phyloP scores from a whole-genome alignment of 2,113 vertebrate species.

The Phaethon lepturus region DNA sequence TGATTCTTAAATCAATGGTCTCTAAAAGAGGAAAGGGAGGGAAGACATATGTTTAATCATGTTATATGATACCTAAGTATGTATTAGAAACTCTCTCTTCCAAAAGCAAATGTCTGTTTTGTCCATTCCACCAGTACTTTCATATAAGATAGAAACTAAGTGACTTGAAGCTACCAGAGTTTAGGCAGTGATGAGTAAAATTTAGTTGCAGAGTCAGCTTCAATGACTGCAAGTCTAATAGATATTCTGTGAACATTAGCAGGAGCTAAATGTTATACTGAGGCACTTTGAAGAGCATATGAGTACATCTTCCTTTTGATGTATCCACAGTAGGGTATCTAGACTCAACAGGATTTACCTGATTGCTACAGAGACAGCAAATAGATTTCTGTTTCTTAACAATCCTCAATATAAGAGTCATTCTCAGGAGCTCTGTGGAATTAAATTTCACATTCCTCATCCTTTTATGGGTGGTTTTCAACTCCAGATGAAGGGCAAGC shows the following conservation, averaged over 20 bases:
- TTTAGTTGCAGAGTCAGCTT: slow-evolving; percentile 28
- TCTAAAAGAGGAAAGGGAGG: neutral
- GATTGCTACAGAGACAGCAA: neutral
- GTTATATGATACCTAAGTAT: neutral
- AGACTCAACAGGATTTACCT: neutral
- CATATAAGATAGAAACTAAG: neutral
- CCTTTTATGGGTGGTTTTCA: neutral
- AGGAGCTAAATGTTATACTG: neutral
- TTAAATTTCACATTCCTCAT: neutral
- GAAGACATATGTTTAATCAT: neutral
- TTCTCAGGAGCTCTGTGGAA: neutral
- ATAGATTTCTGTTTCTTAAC: neutral
- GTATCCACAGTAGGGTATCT: neutral
- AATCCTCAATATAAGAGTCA: neutral
- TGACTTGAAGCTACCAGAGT: neutral
- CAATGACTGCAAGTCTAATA: neutral
- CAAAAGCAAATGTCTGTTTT: neutral
- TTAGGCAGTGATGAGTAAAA: neutral
- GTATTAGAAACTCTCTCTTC: neutral
- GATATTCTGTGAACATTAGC: neutral
- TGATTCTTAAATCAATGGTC: neutral
- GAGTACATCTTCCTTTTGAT: neutral
- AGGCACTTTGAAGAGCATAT: neutral
- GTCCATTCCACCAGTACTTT: neutral
- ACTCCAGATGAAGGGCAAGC: neutral